Base-by-base conservation (phyloP, 2,888 invertebrate genomes). In the Ornithoptera priamus region DNA sequence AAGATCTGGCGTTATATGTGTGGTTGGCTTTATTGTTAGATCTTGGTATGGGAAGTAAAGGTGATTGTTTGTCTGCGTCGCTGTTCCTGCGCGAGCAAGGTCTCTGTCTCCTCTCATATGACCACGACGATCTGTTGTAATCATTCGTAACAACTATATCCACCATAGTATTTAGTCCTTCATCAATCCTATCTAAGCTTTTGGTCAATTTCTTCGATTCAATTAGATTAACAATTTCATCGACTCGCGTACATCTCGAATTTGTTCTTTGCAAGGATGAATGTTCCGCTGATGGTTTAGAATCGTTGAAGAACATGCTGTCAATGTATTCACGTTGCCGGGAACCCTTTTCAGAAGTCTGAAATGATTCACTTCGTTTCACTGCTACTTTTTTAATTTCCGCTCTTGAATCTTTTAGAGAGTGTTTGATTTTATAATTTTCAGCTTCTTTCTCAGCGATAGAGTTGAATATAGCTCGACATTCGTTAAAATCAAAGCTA, bases 151-250 rank as follows among this genome's bases (percentile, higher is more conserved):
- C 92, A 0, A 96, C 94, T 56, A 96, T 95, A 77, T 95, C 95
- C 0, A 96, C 94, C 93, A 96, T 94, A 0, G 95, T 93, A 78
- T 96, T 94, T 36, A 96, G 83, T 22, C 96, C 95, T 81, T 94
- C 94, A 80, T 96, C 96, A 59, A 97, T 95, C 70, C 96, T 93
- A 75, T 97, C 97, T 63, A 97, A 85, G 75, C 97, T 97, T 85
- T 97, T 97, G 0, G 96, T 95, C 60, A 95, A 83, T 65, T 94
- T 93, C 67, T 94, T 93, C 2, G 94, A 94, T 80, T 94, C 94
- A 64, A 94, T 89, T 42, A 94, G 88, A 62, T 89, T 94, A 0
- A 92, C 89, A 64, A 92, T 92, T 85, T 93, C 92, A 73, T 92
- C 92, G 1, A 92, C 92, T 8, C 90, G 83, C 71, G 81, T 92